Conservation (phyloP, 2,888 invertebrate species). For the Diarsia rubi region DNA sequence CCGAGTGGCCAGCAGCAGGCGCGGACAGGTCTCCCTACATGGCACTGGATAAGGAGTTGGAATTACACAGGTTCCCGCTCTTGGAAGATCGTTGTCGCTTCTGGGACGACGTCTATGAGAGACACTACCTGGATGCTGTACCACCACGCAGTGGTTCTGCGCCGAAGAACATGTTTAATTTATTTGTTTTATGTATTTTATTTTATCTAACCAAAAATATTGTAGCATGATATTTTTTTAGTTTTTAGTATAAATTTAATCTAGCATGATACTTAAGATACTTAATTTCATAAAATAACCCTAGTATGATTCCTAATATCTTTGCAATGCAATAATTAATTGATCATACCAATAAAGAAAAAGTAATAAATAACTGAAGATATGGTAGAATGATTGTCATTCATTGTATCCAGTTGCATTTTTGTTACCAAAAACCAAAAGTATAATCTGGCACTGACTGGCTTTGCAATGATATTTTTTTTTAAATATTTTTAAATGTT, state of each 20-base stretch:
- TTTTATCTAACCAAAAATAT: background rate
- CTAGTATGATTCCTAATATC: too few species aligned
- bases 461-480: too few species aligned
- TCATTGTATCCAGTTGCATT: too few species aligned
- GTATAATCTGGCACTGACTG: too few species aligned
- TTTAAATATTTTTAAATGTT: too few species aligned
- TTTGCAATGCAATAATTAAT: too few species aligned
- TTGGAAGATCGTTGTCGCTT: constrained; percentile 66
- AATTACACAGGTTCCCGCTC: constrained; percentile 63
- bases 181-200: background rate
- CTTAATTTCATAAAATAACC: too few species aligned
- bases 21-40: constrained; percentile 70
- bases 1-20: constrained; percentile 72
- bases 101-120: constrained; percentile 76
- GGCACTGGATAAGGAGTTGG: constrained; percentile 68
- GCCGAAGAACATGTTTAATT: constrained; percentile 16
- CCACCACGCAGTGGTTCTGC: constrained; percentile 57
- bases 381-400: too few species aligned
- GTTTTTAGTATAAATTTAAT: background rate
- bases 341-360: too few species aligned
- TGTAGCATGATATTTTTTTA: background rate
- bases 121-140: constrained; percentile 70
- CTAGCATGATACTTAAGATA: too few species aligned
- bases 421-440: too few species aligned
- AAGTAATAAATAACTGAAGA: too few species aligned